phyloP scores from a whole-genome alignment of 2,797 vertebrate genomes.

The Sparidentex hasta region DNA sequence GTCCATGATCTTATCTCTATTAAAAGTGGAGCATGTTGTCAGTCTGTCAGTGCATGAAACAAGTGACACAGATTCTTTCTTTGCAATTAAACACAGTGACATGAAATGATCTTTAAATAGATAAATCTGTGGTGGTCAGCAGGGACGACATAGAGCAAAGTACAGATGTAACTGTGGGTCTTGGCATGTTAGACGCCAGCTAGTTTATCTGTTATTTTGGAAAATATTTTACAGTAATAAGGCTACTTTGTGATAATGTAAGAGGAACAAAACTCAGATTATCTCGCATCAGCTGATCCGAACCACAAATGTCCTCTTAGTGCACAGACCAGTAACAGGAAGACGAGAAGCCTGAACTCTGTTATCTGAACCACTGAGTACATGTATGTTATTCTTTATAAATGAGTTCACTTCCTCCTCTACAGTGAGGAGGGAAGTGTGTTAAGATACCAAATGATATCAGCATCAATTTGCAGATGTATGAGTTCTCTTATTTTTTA shows the following conservation, averaged over 20 bases:
- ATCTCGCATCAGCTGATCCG: neutral
- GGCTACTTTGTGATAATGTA: neutral
- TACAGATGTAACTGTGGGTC: neutral
- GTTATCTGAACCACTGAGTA: neutral
- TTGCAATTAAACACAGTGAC: neutral
- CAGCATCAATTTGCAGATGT: conserved; percentile 14
- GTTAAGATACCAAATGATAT: neutral
- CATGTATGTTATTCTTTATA: neutral
- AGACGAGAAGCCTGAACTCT: neutral
- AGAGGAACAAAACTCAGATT: neutral
- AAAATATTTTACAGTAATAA: neutral
- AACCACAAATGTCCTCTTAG: neutral
- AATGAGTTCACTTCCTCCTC: conserved; percentile 30
- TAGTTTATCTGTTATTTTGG: too few relatives aligned
- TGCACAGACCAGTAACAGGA: neutral
- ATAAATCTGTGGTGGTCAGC: neutral
- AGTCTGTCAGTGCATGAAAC: neutral
- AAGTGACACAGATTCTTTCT: neutral
- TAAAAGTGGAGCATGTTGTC: neutral
- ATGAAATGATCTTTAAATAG: neutral
- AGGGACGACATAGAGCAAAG: neutral
- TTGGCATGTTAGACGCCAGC: neutral
- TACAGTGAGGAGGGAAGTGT: conserved; percentile 19
- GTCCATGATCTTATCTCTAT: conserved; percentile 8
- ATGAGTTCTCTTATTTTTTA: conserved; percentile 7